These are phyloP conservation scores for Phenganax marumi DNA, from an alignment of 92 coral and sea anemone species.

Conservation along the genomic window DNA sequence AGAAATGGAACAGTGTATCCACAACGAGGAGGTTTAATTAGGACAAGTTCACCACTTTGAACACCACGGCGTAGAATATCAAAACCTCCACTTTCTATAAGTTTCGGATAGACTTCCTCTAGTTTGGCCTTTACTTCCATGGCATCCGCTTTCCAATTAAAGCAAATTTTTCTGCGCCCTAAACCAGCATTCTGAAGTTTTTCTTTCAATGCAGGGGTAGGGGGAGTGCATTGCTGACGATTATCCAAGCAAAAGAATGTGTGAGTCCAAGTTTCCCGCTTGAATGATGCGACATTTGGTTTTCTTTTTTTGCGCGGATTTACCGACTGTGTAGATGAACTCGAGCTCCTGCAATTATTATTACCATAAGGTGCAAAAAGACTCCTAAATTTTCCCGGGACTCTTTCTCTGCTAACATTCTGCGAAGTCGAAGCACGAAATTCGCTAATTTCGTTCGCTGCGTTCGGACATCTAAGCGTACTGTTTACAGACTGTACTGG, in stretches of 20 bases:
- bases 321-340: too few species aligned
- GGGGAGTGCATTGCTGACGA: conserved; percentile 13
- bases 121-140: conserved; percentile 28
- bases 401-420: too few species aligned
- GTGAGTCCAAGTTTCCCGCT: conserved; percentile 26
- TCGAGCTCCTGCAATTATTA: too few species aligned
- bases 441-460: too few species aligned
- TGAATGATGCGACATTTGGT: too few species aligned
- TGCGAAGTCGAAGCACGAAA: too few species aligned
- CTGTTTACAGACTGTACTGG: too few species aligned
- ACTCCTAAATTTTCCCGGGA: too few species aligned
- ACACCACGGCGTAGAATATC: conserved; percentile 15
- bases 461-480: too few species aligned
- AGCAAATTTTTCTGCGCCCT: conserved; percentile 25
- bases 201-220: conserved; percentile 12
- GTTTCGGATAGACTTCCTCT: conserved; percentile 15
- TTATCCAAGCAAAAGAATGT: conserved; percentile 10
- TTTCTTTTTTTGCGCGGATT: too few species aligned
- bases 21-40: background rate
- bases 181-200: conserved; percentile 45
- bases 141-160: conserved; percentile 26
- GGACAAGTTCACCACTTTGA: background rate
- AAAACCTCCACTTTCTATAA: background rate
- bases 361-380: too few species aligned
- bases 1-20: conserved; percentile 15